These are phyloP conservation scores for Lasioglossum figueresi DNA, from an alignment of 2,888 invertebrate species.

Conservation along the genomic window DNA sequence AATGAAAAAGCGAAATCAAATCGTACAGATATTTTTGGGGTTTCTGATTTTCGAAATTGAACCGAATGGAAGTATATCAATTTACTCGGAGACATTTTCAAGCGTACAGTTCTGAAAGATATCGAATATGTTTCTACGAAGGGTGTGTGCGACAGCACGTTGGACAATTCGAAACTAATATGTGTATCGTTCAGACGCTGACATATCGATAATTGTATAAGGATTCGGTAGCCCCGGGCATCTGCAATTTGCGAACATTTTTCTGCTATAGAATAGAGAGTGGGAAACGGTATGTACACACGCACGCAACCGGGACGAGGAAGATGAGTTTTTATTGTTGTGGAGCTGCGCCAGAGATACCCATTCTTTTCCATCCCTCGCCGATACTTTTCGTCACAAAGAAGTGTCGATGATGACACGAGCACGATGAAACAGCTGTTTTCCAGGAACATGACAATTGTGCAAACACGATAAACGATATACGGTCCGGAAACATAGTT, in stretches of 20 bases:
- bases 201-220: background rate
- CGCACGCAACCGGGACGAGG: too few relatives aligned
- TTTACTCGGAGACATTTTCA: background rate
- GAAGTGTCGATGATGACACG: background rate
- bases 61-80: background rate
- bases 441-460: conserved; percentile 28
- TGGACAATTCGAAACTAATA: background rate
- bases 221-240: background rate
- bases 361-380: background rate
- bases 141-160: background rate
- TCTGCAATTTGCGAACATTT: background rate
- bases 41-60: background rate
- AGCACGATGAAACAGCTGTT: conserved; percentile 10
- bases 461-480: conserved; percentile 32
- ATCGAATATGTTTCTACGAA: background rate
- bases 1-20: too few relatives aligned
- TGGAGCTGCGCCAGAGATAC: background rate
- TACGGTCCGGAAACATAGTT: conserved; percentile 6
- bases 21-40: too few relatives aligned
- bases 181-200: background rate
- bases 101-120: too few relatives aligned
- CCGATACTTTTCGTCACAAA: background rate
- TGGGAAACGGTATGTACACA: background rate
- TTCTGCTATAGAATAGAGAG: background rate
- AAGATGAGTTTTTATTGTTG: conserved; percentile 12